phyloP scores from a whole-genome alignment of 2,888 invertebrate species.

The Pristionchus japonicus region DNA sequence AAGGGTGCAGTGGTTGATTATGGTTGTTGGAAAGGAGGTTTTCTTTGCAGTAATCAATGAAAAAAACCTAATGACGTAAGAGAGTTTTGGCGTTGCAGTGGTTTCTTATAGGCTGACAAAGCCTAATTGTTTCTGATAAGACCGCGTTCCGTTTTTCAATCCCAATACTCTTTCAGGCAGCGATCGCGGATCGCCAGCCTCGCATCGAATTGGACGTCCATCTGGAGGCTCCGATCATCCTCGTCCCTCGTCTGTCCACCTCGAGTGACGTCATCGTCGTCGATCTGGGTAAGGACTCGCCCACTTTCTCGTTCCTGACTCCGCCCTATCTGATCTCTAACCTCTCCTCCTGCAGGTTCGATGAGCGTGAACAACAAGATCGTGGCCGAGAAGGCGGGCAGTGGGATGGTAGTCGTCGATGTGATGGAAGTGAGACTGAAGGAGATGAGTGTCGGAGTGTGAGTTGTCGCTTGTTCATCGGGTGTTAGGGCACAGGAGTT shows the following conservation, averaged over 20 bases:
- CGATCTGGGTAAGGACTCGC: slow-evolving; percentile 83
- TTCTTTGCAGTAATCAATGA: no score
- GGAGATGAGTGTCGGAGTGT: slow-evolving; percentile 82
- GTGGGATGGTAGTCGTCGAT: slow-evolving; percentile 83
- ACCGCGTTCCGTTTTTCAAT: background rate
- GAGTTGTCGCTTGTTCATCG: background rate
- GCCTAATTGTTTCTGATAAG: background rate
- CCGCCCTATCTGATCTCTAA: background rate
- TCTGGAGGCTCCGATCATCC: slow-evolving; percentile 84
- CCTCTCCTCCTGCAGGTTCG: slow-evolving; percentile 51
- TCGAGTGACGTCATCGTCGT: slow-evolving; percentile 86
- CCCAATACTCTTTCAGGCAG: background rate
- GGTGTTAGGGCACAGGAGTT: no score
- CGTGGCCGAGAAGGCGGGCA: slow-evolving; percentile 53
- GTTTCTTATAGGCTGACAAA: background rate
- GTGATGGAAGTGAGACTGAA: slow-evolving; percentile 86
- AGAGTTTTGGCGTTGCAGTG: background rate
- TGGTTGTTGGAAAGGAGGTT: background rate
- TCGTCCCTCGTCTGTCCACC: slow-evolving; percentile 88
- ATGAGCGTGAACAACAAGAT: slow-evolving; percentile 66
- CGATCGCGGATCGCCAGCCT: slow-evolving; percentile 78
- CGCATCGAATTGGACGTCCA: slow-evolving; percentile 72
- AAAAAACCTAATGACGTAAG: no score
- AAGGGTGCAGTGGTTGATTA: slow-evolving; percentile 76
- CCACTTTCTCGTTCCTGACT: no score